A percentile compares a stretch with the other conserved stretches of the same genome.
phyloP scores from a whole-genome alignment of 1,140 invertebrate genomes.

The Rhagoletis zephyria region DNA sequence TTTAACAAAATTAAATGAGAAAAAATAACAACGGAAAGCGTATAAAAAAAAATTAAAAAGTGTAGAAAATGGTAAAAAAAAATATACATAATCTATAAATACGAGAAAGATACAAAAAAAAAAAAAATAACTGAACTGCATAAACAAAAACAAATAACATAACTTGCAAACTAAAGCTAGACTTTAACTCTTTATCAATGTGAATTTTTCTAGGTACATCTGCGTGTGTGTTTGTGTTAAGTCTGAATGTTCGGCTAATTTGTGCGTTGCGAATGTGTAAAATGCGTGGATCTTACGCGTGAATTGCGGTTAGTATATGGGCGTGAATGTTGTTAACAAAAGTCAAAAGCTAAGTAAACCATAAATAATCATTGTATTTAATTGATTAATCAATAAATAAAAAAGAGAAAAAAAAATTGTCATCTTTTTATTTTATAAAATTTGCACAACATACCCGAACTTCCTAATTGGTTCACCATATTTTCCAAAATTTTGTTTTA shows the following conservation, averaged over 20 bases:
- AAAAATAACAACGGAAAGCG: neutral
- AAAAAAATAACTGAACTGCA: slow-evolving; percentile 24
- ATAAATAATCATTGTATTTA: slow-evolving; percentile 46
- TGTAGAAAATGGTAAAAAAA: slow-evolving; percentile 23
- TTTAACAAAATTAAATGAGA: neutral
- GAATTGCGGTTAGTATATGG: neutral
- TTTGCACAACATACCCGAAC: too few species aligned
- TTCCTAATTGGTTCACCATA: neutral
- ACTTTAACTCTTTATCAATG: slow-evolving; percentile 29
- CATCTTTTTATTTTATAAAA: slow-evolving; percentile 15
- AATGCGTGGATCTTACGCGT: neutral
- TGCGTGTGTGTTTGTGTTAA: slow-evolving; percentile 13
- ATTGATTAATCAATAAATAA: slow-evolving; percentile 34
- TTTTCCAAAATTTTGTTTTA: neutral
- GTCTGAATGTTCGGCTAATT: neutral
- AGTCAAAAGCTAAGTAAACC: slow-evolving; percentile 34
- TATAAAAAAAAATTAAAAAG: slow-evolving; percentile 18
- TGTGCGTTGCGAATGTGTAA: neutral
- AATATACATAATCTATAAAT: neutral
- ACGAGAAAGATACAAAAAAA: neutral
- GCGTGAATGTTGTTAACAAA: slow-evolving; percentile 14
- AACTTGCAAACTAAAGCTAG: slow-evolving; percentile 26
- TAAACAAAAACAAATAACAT: slow-evolving; percentile 6
- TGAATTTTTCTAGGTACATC: slow-evolving; percentile 29
- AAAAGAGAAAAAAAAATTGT: slow-evolving; percentile 16